Conservation (phyloP, 2,888 invertebrate genomes). For the Platerodrilus igneus region DNA sequence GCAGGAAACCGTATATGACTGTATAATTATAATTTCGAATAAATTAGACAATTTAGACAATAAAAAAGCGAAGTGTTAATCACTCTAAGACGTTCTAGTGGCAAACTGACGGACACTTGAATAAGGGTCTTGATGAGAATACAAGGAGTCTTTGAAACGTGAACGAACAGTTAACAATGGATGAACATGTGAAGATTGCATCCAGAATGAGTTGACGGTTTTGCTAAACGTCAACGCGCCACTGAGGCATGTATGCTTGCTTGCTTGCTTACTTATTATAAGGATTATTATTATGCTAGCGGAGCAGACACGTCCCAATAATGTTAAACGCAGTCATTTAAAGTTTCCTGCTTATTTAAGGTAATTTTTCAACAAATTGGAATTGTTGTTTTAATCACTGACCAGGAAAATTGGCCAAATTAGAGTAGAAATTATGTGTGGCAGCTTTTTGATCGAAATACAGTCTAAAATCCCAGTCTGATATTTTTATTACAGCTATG, state of each 20-base stretch:
- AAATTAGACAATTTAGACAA: slow-evolving; percentile 37
- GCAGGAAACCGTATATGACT: no score
- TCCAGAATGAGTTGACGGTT: slow-evolving; percentile 40
- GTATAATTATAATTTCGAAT: slow-evolving; percentile 40
- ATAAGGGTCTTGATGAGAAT: slow-evolving; percentile 40
- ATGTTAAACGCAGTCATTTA: slow-evolving; percentile 27
- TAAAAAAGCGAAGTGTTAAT: slow-evolving; percentile 44
- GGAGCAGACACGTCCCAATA: slow-evolving; percentile 18
- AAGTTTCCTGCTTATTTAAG: slow-evolving; percentile 26
- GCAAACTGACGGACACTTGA: slow-evolving; percentile 43
- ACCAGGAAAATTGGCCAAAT: no score
- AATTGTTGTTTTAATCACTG: no score
- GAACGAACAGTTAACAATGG: slow-evolving; percentile 40
- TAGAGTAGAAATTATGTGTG: no score
- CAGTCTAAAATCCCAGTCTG: no score
- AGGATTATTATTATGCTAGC: no score
- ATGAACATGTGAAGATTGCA: slow-evolving; percentile 38
- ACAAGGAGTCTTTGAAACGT: slow-evolving; percentile 40
- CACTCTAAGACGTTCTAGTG: slow-evolving; percentile 44
- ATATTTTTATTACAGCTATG: no score
- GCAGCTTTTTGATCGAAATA: no score
- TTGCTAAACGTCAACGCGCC: slow-evolving; percentile 27
- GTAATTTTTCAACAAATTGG: no score
- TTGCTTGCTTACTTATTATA: no score
- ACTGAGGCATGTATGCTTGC: slow-evolving; percentile 30